Evolutionary conservation across 37 sponge, comb jelly and placozoan genomes (phyloP), one percentile per base, ranked within the genome.

Genomic region (Crambe crambe): DNA sequence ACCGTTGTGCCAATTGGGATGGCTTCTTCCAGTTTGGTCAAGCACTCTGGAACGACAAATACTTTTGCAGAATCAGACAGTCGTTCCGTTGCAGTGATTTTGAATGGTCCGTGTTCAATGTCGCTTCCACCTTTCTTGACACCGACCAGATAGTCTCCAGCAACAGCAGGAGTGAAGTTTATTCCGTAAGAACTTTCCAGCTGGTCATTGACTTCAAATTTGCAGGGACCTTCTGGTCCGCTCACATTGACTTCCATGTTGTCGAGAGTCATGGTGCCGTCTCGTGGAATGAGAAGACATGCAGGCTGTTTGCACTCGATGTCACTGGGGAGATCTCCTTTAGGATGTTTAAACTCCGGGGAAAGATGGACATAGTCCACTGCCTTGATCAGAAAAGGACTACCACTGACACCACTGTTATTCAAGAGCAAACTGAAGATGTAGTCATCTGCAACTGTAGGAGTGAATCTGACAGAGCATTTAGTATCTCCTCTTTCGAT

Each of bases 1-100:
- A 54, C 71, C 2, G 70, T 63, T 26, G 86, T 77, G 36, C 80
- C 81, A 72, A 83, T 56, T 26, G 65, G 68, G 38, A 73, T 70
- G 20, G 80, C 66, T 23, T 74, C 72, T 23, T 26, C 66, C 32
- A 88, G 69, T 12, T 76, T 26, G 27, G 43, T 40, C 41, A 66
- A 39, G 42, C 78, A 80, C 1, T 80, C 74, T 3, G 80, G 56
- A 15, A 77, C 62, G 25, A 92, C 61, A 56, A 36, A 59, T 8
- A 83, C 87, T 57, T 91, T 86, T 56, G 35, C 20, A n/a, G 92
- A 66, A 73, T 75, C 84, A 21, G 87, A 32, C 29, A 58, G 61
- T 22, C n/a, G 63, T 34, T 65, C 44, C 23, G 56, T 25, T 18
- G 79, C 80, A 18, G 36, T 51, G 25, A 87, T 58, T n/a, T 80